These are phyloP conservation scores for Prosapia bicincta DNA, from an alignment of 2,888 invertebrate genomes.

Conservation along the genomic window DNA sequence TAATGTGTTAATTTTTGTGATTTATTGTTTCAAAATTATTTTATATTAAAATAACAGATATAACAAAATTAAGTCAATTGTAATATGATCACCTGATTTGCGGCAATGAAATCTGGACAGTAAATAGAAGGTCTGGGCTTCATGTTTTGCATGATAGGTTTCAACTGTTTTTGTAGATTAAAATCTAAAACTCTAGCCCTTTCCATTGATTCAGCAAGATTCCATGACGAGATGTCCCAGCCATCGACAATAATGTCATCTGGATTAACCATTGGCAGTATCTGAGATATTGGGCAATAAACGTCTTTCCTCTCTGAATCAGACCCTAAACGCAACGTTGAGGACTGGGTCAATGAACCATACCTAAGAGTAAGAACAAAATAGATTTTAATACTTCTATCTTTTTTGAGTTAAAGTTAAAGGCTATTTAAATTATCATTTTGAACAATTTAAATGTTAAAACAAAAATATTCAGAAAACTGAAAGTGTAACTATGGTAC, in stretches of 20 bases:
- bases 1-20: background rate
- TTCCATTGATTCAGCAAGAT: constrained; percentile 82
- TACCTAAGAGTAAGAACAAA: constrained; percentile 57
- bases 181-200: constrained; percentile 74
- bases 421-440: no score
- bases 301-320: constrained; percentile 66
- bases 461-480: no score
- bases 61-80: background rate
- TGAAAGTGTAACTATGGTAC: no score
- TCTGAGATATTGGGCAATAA: constrained; percentile 71
- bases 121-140: constrained; percentile 86
- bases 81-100: constrained; percentile 73
- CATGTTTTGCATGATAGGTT: constrained; percentile 64
- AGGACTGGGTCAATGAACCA: constrained; percentile 90
- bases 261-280: constrained; percentile 88
- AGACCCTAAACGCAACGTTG: constrained; percentile 79
- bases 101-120: constrained; percentile 90
- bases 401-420: no score
- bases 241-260: constrained; percentile 86
- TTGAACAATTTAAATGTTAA: no score
- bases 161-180: constrained; percentile 73
- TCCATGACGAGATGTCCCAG: constrained; percentile 82
- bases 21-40: background rate
- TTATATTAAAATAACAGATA: background rate
- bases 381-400: no score